These are phyloP conservation scores for Odobenus rosmarus DNA, from an alignment of 2,113 vertebrate genomes.

Conservation along the genomic window DNA sequence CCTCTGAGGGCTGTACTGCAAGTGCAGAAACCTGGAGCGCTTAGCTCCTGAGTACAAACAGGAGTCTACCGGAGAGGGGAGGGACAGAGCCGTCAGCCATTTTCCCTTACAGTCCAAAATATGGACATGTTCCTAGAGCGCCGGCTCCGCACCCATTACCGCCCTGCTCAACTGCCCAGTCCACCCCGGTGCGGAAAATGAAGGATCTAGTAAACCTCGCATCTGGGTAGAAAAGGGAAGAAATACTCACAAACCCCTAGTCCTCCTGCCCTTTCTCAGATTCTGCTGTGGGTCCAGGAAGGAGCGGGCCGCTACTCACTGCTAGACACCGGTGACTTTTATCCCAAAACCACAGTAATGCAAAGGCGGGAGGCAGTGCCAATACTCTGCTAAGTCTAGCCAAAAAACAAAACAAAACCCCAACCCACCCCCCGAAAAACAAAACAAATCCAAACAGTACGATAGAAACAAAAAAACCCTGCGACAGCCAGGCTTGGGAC, in stretches of 20 bases:
- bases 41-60: constrained; percentile 16
- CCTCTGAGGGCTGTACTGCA: background rate
- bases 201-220: too few species aligned
- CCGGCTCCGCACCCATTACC: background rate
- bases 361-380: background rate
- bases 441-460: too few species aligned
- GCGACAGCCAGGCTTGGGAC: fast-evolving
- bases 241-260: background rate
- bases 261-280: too few species aligned
- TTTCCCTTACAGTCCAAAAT: constrained; percentile 83
- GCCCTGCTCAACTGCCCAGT: fast-evolving
- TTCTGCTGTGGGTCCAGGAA: background rate
- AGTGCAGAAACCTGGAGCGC: background rate
- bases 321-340: background rate
- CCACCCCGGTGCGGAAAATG: background rate
- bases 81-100: constrained; percentile 85
- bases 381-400: background rate
- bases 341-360: background rate
- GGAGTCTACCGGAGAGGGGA: background rate
- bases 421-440: too few species aligned
- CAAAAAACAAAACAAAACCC: background rate
- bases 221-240: fast-evolving
- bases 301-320: background rate
- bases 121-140: constrained; percentile 27
- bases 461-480: background rate